Conservation (phyloP, 2,113 vertebrate genomes). For the Cyphotilapia sp. region DNA sequence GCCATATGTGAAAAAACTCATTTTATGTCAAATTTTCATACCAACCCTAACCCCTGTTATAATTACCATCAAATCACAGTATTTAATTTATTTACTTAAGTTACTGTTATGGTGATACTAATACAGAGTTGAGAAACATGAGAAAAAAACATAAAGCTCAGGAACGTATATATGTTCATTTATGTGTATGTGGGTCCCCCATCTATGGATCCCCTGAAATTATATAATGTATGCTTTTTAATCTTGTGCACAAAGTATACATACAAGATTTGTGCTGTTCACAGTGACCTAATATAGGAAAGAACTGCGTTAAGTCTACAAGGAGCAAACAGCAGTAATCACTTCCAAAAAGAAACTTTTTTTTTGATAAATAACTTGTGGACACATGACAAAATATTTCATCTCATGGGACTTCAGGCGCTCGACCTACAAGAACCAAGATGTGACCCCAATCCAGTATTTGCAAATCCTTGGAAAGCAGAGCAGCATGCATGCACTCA, state of each 20-base stretch:
- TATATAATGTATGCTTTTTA: not conserved
- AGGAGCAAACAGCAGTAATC: not conserved
- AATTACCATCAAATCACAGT: not conserved
- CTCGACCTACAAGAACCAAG: not conserved
- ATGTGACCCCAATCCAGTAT: not conserved
- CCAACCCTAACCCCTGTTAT: not conserved
- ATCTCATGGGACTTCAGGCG: not conserved
- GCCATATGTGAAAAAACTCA: not conserved
- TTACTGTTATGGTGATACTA: not conserved
- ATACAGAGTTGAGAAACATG: not conserved
- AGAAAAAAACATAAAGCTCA: not conserved
- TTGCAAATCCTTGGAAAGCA: not conserved
- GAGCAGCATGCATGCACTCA: not conserved
- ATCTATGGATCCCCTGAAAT: not conserved
- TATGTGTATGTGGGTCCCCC: not conserved
- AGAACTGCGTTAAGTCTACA: not conserved
- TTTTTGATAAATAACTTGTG: not conserved
- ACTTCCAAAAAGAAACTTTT: not conserved
- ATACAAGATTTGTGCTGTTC: not conserved
- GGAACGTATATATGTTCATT: not conserved
- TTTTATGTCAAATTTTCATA: not conserved
- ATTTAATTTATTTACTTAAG: not conserved
- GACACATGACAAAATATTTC: not conserved
- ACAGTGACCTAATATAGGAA: not conserved
- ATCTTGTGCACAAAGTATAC: not conserved